These are phyloP conservation scores for Lithophane leautieri DNA, from an alignment of 2,888 invertebrate genomes.

Conservation along the genomic window DNA sequence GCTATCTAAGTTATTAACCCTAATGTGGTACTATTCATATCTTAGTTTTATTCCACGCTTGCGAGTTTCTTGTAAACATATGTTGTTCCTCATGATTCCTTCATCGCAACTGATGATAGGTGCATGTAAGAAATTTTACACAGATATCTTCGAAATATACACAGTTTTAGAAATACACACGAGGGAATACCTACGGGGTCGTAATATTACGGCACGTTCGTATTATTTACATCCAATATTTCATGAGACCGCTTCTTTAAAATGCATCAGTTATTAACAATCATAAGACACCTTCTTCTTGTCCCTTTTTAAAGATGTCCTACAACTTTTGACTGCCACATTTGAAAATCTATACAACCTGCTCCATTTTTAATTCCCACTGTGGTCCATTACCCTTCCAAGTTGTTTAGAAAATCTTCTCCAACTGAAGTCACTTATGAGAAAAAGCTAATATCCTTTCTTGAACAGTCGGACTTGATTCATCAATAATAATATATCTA, in stretches of 20 bases:
- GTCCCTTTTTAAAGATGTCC: background rate
- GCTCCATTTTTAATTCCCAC: background rate
- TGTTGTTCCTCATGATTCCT: constrained; percentile 48
- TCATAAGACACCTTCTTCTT: background rate
- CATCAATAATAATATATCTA: constrained; percentile 12
- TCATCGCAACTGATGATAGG: constrained; percentile 45
- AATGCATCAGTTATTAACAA: background rate
- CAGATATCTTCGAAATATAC: constrained; percentile 30
- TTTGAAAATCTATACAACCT: background rate
- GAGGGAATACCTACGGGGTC: background rate
- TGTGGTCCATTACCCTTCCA: background rate
- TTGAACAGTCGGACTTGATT: background rate
- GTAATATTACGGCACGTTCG: background rate
- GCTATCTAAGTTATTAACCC: constrained; percentile 25
- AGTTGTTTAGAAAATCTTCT: background rate
- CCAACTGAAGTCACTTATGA: background rate
- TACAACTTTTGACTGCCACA: background rate
- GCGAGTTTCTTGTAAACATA: constrained; percentile 43
- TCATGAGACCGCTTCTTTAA: background rate
- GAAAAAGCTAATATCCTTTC: background rate
- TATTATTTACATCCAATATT: background rate
- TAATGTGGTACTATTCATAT: constrained; percentile 35
- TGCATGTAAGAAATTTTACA: constrained; percentile 32
- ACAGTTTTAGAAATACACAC: constrained; percentile 17
- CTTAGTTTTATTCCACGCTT: constrained; percentile 25